Conservation (phyloP, 1,140 invertebrate genomes). For the Rhizoglyphus robini region DNA sequence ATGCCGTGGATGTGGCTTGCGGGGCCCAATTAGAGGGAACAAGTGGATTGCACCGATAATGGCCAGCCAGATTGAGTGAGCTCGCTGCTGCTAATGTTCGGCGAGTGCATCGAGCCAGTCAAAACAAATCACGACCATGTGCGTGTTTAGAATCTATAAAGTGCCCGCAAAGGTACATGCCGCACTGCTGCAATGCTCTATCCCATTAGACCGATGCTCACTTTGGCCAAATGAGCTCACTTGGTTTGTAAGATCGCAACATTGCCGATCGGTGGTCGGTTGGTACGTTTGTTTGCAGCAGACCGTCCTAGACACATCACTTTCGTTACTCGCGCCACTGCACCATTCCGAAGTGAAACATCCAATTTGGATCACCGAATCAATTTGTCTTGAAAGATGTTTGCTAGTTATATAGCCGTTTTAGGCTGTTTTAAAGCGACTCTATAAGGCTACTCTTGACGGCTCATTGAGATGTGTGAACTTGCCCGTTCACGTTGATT, state of each 20-base stretch:
- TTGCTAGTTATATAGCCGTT: background rate
- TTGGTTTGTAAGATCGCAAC: no score
- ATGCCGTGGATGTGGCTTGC: background rate
- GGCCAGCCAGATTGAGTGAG: background rate
- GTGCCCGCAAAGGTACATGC: background rate
- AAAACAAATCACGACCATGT: conserved; percentile 10
- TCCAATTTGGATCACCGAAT: background rate
- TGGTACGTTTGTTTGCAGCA: no score
- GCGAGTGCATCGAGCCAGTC: background rate
- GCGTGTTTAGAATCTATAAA: conserved; percentile 17
- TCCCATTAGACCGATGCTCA: background rate
- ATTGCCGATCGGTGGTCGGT: no score
- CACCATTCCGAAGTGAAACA: background rate
- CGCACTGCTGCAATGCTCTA: background rate
- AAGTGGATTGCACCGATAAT: conserved; percentile 10
- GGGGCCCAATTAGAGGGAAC: background rate
- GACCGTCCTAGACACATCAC: no score
- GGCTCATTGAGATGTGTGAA: no score
- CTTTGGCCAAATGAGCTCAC: no score
- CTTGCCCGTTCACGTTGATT: no score
- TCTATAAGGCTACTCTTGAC: background rate
- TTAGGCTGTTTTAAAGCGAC: background rate
- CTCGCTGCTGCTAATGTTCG: background rate
- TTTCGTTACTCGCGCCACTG: no score
- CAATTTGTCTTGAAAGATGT: no score